phyloP scores from a whole-genome alignment of 2,797 vertebrate species.

The Thalassophryne amazonica region DNA sequence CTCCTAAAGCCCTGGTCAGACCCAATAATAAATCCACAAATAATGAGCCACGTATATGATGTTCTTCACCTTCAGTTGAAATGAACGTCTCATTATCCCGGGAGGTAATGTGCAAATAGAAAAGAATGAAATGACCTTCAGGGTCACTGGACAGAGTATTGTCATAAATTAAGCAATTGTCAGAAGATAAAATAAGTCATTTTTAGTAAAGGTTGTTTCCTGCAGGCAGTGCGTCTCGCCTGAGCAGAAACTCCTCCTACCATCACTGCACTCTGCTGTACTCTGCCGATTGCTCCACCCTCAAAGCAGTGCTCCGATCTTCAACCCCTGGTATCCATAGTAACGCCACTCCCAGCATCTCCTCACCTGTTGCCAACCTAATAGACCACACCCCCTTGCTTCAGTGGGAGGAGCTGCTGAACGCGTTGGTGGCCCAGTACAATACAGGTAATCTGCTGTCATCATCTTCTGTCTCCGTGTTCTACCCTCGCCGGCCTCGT shows the following conservation, averaged over 20 bases:
- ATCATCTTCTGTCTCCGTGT: no score
- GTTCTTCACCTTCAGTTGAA: no score
- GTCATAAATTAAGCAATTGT: background rate
- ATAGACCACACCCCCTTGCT: slow-evolving; percentile 83
- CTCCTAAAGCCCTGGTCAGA: no score
- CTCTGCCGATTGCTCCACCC: slow-evolving; percentile 70
- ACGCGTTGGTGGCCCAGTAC: slow-evolving; percentile 81
- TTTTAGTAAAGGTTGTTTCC: background rate
- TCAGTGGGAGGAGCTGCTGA: slow-evolving; percentile 77
- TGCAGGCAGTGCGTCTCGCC: slow-evolving; percentile 87
- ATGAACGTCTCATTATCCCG: no score
- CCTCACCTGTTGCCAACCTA: slow-evolving; percentile 85
- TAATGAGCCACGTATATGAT: no score
- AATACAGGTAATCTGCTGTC: slow-evolving; percentile 51
- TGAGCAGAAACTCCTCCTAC: slow-evolving; percentile 87
- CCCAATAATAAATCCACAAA: no score
- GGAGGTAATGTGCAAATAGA: no score
- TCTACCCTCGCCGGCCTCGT: no score
- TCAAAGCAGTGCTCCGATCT: slow-evolving; percentile 81
- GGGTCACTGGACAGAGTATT: no score
- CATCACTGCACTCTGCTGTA: slow-evolving; percentile 94
- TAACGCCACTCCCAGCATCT: slow-evolving; percentile 89
- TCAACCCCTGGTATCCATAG: slow-evolving; percentile 83
- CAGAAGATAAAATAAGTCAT: background rate
- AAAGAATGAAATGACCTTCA: no score